These are phyloP conservation scores for Alviniconcha strummeri DNA, from an alignment of 2,888 invertebrate species.

Conservation along the genomic window DNA sequence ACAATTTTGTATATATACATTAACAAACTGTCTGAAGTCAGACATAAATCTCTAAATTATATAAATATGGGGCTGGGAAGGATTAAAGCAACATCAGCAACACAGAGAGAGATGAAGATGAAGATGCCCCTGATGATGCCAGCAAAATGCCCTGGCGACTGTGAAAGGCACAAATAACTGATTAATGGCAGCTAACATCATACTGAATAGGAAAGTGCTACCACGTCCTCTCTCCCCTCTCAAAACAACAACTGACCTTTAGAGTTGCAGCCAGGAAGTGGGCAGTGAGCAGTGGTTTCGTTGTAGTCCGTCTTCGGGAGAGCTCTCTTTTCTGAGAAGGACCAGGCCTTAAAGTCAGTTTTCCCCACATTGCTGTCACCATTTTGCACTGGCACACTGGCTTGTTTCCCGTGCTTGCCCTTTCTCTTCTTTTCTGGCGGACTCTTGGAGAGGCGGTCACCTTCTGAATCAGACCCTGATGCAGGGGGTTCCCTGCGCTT, in stretches of 20 bases:
- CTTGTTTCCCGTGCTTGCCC: constrained; percentile 10
- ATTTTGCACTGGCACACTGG: constrained; percentile 25
- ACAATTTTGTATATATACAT: background rate
- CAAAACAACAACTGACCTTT: constrained; percentile 74
- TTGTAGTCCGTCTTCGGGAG: constrained; percentile 65
- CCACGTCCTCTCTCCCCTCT: too few species aligned
- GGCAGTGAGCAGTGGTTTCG: constrained; percentile 76
- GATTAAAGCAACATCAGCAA: too few species aligned
- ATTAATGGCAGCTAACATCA: too few species aligned
- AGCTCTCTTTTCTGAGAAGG: constrained; percentile 56
- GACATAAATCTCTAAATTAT: too few species aligned
- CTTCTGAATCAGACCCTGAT: constrained; percentile 43
- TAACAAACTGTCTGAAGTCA: background rate
- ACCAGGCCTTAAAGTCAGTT: constrained; percentile 41
- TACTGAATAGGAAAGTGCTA: too few species aligned
- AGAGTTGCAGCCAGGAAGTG: constrained; percentile 90
- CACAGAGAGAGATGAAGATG: too few species aligned
- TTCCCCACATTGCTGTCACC: constrained; percentile 34
- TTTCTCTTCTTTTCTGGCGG: constrained; percentile 33
- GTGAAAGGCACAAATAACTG: too few species aligned
- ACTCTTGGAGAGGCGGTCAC: constrained; percentile 17
- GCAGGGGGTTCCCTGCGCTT: constrained; percentile 34
- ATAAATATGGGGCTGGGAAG: too few species aligned
- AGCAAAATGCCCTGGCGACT: too few species aligned
- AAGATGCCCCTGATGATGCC: too few species aligned